Base-by-base conservation (phyloP, 2,113 vertebrate genomes). In the Pteronura brasiliensis region DNA sequence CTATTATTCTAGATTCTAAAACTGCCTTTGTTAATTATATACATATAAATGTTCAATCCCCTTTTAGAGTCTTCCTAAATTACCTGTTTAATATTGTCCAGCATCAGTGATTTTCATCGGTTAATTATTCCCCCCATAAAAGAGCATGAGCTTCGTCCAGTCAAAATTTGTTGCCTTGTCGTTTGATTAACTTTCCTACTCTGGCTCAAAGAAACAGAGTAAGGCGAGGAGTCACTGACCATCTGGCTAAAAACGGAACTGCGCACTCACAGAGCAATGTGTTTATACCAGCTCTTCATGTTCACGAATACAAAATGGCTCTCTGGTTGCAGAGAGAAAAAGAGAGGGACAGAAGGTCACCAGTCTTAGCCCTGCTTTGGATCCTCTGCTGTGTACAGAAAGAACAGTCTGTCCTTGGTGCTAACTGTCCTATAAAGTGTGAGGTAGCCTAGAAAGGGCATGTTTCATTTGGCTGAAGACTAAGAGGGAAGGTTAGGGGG, bases 71-170 rank as follows among this genome's bases (percentile, higher is more conserved):
- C 83, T 96, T 84, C 88, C 88, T 96, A 97, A 98, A 97, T 97
- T 97, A 96, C 77, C 59, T 92, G 36, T 81, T 95, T 95, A 88
- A 94, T 94, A 95, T 88, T 97, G 92, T 93, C 95, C 81, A 93
- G 97, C 96, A 97, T 92, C 96, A 95, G 90, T 96, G 95, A 96
- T 96, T 97, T 97, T 97, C 97, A 97, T 93, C 94, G 95, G 94
- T 97, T 97, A 98, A 98, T 97, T 97, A 97, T 94, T 92, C 81
- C 76, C 81, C 84, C 94, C 81, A 96, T 97, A 95, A 98, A 96
- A 94, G 63, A 95, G 87, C 87, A 88, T 44, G 82, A 95, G 92
- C 65, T 95, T 96, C 95, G 44, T 95, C 83, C 69, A 96, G 87
- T 88, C 76, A 77, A 96, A 94, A 97, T 94, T 81, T 95, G 93